Percentiles rank a stretch among this genome's conserved stretches.
Evolutionary conservation across 2,113 vertebrate genomes (phyloP).

Genomic region (Dipodomys ordii): DNA sequence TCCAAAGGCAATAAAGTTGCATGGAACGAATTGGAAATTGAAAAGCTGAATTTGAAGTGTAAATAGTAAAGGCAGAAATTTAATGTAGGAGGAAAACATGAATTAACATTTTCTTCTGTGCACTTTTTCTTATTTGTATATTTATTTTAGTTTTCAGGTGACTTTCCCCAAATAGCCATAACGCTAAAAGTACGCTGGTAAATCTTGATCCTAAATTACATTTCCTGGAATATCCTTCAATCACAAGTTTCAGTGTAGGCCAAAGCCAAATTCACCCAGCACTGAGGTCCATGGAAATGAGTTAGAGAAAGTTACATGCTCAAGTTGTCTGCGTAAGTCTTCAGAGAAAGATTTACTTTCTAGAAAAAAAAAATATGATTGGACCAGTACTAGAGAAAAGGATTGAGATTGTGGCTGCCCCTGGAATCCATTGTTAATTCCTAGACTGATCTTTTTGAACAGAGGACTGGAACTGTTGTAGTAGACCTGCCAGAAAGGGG

Average conservation of each 20-base stretch:
- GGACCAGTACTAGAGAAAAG: background rate
- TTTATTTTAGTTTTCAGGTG: background rate
- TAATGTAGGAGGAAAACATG: background rate
- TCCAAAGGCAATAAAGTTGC: background rate
- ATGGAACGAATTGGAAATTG: background rate
- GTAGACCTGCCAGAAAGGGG: background rate
- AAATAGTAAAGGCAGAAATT: constrained; percentile 6
- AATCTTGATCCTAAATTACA: background rate
- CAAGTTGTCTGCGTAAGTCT: background rate
- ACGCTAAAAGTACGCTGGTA: background rate
- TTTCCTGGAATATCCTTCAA: constrained; percentile 5
- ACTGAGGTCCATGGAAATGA: background rate
- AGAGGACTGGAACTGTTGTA: background rate
- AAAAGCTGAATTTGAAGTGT: constrained; percentile 10
- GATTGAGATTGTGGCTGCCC: background rate
- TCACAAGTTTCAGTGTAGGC: background rate
- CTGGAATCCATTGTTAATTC: background rate
- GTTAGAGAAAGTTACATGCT: background rate
- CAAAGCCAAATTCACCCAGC: background rate
- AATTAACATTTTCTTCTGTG: background rate
- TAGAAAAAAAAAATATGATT: background rate
- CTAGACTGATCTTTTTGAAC: background rate
- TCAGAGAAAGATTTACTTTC: background rate
- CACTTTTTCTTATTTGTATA: background rate
- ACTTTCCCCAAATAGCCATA: background rate